phyloP scores from a whole-genome alignment of 2,888 invertebrate genomes.

The Andrena trimmerana region DNA sequence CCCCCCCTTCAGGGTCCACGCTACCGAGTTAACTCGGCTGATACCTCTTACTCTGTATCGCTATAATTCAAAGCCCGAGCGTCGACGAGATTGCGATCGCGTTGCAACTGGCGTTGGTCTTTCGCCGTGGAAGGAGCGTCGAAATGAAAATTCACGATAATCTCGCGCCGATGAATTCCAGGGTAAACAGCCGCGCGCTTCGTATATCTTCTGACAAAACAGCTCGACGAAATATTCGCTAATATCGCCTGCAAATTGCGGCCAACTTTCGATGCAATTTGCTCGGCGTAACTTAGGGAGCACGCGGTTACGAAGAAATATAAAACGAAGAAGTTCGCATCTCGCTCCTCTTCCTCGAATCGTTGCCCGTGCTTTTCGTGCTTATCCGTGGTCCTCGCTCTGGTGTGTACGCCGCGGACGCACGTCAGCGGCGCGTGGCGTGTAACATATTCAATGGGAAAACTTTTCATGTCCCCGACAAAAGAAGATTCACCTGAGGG shows the following conservation, averaged over 20 bases:
- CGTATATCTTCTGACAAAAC: background rate
- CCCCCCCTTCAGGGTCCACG: background rate
- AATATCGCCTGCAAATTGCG: slow-evolving; percentile 13
- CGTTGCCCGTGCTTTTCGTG: slow-evolving; percentile 21
- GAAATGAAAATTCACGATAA: slow-evolving; percentile 32
- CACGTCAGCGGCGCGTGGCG: slow-evolving; percentile 40
- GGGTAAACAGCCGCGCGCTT: slow-evolving; percentile 3
- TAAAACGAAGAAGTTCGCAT: slow-evolving; percentile 8
- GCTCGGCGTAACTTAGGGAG: slow-evolving; percentile 5
- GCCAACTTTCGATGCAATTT: slow-evolving; percentile 22
- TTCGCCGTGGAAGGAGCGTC: background rate
- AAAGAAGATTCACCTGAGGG: slow-evolving; percentile 65
- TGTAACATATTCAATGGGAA: slow-evolving; percentile 69
- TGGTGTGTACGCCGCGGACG: background rate
- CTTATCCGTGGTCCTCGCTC: background rate
- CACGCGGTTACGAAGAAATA: background rate
- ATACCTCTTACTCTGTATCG: slow-evolving; percentile 3
- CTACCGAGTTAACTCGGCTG: background rate
- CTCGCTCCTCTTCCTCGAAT: slow-evolving; percentile 6
- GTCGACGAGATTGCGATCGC: background rate
- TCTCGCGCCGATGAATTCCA: slow-evolving; percentile 6
- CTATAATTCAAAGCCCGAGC: background rate
- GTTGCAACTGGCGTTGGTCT: background rate
- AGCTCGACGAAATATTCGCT: background rate
- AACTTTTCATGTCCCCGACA: slow-evolving; percentile 72